Evolutionary conservation across 1,140 invertebrate species (phyloP).

Genomic region (Pogonomyrmex barbatus): DNA sequence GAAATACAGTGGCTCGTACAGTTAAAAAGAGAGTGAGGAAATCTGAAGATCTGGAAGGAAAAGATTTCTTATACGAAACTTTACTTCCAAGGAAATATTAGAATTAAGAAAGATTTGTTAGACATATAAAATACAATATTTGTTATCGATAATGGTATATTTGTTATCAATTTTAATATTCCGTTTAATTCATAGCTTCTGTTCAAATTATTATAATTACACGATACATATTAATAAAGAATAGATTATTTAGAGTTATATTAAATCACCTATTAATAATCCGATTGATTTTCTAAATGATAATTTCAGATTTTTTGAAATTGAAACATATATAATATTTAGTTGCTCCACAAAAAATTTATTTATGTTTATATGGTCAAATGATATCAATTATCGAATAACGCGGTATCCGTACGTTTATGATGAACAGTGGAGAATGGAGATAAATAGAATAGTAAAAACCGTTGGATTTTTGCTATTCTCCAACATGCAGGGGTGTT

Average conservation of each 20-base stretch:
- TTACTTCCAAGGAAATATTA: neutral
- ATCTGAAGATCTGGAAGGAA: neutral
- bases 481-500: neutral
- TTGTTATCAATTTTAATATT: neutral
- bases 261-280: neutral
- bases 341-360: neutral
- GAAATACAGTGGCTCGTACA: neutral
- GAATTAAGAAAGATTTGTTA: neutral
- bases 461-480: neutral
- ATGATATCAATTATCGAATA: constrained; percentile 40
- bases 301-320: neutral
- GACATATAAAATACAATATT: neutral
- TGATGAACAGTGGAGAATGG: constrained; percentile 16
- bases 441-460: constrained; percentile 55
- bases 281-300: constrained; percentile 18
- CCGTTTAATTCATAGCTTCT: neutral
- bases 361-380: neutral
- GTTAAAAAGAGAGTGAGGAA: neutral
- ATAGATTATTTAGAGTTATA: neutral
- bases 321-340: neutral
- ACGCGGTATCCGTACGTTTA: neutral
- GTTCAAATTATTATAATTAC: too few species aligned
- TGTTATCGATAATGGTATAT: neutral
- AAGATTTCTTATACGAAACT: neutral
- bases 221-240: neutral